Conservation (phyloP, 2,797 vertebrate genomes). For the Pantherophis vulpinus region DNA sequence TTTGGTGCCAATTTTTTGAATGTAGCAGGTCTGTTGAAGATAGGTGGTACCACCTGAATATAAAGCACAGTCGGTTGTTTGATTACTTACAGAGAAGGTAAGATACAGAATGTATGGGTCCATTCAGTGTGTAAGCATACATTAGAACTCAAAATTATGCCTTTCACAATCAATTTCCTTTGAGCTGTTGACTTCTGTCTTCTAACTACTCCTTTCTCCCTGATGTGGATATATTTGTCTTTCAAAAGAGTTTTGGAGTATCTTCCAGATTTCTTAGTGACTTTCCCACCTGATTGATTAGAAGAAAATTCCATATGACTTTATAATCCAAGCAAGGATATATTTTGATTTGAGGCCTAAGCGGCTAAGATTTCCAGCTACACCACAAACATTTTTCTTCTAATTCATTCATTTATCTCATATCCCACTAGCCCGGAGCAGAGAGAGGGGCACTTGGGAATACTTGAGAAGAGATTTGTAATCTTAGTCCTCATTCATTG, state of each 20-base stretch:
- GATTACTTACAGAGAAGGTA: slow-evolving; percentile 4
- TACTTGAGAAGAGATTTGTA: slow-evolving; percentile 56
- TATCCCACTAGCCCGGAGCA: neutral
- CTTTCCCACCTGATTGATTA: neutral
- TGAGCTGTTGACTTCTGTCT: neutral
- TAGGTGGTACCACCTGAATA: slow-evolving; percentile 2
- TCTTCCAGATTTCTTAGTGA: neutral
- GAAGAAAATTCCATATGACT: slow-evolving; percentile 49
- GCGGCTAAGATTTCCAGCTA: slow-evolving; percentile 50
- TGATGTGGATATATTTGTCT: slow-evolving; percentile 31
- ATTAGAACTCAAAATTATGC: neutral
- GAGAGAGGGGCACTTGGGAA: slow-evolving; percentile 34
- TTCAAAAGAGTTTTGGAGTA: slow-evolving; percentile 36
- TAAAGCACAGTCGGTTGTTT: neutral
- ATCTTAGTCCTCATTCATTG: slow-evolving; percentile 52
- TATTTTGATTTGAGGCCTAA: slow-evolving; percentile 48
- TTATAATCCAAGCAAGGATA: slow-evolving; percentile 52
- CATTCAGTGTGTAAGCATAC: neutral
- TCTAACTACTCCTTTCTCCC: neutral
- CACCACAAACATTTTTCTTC: slow-evolving; percentile 34
- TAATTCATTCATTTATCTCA: neutral
- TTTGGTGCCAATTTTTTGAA: slow-evolving; percentile 10
- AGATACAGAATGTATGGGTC: neutral
- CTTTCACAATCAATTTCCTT: slow-evolving; percentile 9
- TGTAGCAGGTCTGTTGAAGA: neutral